These are phyloP conservation scores for Neoascia interrupta DNA, from an alignment of 2,888 invertebrate species.

Conservation along the genomic window DNA sequence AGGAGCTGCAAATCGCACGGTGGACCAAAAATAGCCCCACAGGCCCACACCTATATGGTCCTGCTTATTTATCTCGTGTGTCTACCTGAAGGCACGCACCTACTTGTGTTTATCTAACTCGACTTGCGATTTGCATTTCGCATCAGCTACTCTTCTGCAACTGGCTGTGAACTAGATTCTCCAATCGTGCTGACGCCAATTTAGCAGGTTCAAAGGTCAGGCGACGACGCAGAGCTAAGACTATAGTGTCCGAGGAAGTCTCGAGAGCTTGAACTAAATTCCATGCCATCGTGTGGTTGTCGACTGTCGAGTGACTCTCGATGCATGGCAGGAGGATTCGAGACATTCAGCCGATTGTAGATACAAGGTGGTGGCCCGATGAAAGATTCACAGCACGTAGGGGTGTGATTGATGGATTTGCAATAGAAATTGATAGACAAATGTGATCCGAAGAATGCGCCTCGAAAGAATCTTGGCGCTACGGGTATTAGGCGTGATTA, in stretches of 20 bases:
- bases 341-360: no score
- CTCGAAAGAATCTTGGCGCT: constrained; percentile 65
- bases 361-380: constrained; percentile 62
- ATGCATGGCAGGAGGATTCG: constrained; percentile 55
- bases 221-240: constrained; percentile 36
- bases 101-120: no score
- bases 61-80: no score
- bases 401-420: constrained; percentile 54
- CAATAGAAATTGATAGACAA: constrained; percentile 64
- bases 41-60: no score
- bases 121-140: no score
- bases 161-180: constrained; percentile 62
- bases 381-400: constrained; percentile 66
- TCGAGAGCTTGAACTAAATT: constrained; percentile 61
- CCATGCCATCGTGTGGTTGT: constrained; percentile 47
- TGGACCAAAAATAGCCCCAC: no score
- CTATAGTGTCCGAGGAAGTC: constrained; percentile 37
- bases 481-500: constrained; percentile 63
- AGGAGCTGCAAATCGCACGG: no score
- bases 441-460: constrained; percentile 61
- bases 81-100: no score
- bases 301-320: constrained; percentile 4
- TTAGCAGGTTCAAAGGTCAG: constrained; percentile 50
- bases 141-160: constrained; percentile 20
- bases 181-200: constrained; percentile 60